Evolutionary conservation across 2,888 invertebrate genomes (phyloP).

Genomic region (Stenurella melanura): DNA sequence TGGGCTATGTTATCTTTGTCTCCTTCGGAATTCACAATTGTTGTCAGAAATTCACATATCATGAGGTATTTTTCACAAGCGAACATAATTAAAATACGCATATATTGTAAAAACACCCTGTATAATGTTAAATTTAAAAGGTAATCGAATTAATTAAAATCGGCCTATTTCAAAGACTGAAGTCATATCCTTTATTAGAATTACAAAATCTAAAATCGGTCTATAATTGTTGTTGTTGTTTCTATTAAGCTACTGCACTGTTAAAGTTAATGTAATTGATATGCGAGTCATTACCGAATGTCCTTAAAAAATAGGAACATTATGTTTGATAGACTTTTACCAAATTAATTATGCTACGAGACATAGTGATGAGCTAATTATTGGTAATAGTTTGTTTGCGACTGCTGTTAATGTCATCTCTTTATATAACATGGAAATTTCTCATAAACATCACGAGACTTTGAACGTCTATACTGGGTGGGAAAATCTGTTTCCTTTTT

Average conservation of each 20-base stretch:
- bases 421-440: neutral
- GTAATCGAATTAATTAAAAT: too few species aligned
- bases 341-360: neutral
- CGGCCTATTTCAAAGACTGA: too few species aligned
- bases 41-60: too few species aligned
- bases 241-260: neutral
- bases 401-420: neutral
- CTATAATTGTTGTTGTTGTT: neutral
- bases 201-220: neutral
- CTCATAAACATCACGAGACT: neutral
- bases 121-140: too few species aligned
- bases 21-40: too few species aligned
- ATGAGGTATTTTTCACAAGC: too few species aligned
- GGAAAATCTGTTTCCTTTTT: too few species aligned
- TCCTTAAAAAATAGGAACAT: neutral
- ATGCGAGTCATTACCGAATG: neutral
- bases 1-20: too few species aligned
- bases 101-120: too few species aligned
- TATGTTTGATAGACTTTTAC: neutral
- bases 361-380: constrained; percentile 1
- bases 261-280: neutral
- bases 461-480: neutral
- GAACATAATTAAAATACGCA: too few species aligned
- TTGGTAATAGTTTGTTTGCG: neutral
- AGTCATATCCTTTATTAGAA: neutral